Percentiles rank a stretch among this genome's conserved stretches.
These are phyloP conservation scores for Panagrolaimus sp. DNA, from an alignment of 1,140 invertebrate genomes.

Conservation along the genomic window DNA sequence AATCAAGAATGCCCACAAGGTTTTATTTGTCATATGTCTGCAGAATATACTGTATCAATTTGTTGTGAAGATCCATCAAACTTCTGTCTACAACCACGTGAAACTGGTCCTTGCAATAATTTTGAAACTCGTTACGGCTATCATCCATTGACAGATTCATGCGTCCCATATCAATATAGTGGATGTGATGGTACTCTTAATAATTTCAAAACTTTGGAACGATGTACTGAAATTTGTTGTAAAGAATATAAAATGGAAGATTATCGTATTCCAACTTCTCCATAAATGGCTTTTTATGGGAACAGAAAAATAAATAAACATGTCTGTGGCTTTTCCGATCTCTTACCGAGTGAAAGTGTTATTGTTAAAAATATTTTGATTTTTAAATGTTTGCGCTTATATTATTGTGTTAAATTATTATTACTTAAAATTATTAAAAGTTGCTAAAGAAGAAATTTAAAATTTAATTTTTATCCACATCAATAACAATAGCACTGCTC, in stretches of 20 bases:
- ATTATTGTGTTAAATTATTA: too few relatives aligned
- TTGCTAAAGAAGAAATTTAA: too few relatives aligned
- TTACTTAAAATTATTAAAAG: too few relatives aligned
- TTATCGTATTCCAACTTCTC: slow-evolving; percentile 8
- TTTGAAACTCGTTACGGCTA: slow-evolving; percentile 57
- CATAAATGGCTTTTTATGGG: too few relatives aligned
- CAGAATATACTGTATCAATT: slow-evolving; percentile 44
- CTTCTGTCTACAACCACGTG: slow-evolving; percentile 51
- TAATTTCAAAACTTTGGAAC: slow-evolving; percentile 65
- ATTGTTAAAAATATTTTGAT: background rate
- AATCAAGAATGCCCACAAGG: slow-evolving; percentile 50
- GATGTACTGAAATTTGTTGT: slow-evolving; percentile 56
- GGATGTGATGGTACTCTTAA: slow-evolving; percentile 76
- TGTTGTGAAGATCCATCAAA: slow-evolving; percentile 55
- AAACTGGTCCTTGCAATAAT: slow-evolving; percentile 57
- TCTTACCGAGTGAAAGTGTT: background rate
- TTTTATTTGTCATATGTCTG: slow-evolving; percentile 54
- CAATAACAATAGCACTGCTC: too few relatives aligned
- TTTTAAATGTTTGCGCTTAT: too few relatives aligned
- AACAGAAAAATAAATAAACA: slow-evolving; percentile 8
- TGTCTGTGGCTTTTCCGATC: background rate
- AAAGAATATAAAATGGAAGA: slow-evolving; percentile 44
- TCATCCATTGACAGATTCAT: slow-evolving; percentile 57
- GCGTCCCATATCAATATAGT: slow-evolving; percentile 61
- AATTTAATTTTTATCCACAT: too few relatives aligned